Evolutionary conservation across 2,797 vertebrate species (phyloP).

Genomic region (Dendrocincla tyrannina): DNA sequence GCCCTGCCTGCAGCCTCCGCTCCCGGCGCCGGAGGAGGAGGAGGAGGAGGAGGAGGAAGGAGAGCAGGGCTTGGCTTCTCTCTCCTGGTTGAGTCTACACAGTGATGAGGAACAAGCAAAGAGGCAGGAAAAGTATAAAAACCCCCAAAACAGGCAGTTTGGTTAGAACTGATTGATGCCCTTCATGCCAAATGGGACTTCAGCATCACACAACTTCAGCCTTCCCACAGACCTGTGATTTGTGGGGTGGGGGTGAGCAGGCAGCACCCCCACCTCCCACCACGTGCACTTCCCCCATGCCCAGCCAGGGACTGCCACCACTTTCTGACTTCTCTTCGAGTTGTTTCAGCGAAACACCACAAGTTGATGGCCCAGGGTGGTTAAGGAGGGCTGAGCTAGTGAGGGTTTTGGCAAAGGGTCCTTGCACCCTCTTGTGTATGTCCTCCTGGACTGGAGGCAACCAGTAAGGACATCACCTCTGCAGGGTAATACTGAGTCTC

Average conservation of each 20-base stretch:
- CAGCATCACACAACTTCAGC: neutral
- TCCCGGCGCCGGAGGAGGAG: neutral
- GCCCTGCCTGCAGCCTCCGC: neutral
- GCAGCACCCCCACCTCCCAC: neutral
- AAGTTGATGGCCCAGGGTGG: neutral
- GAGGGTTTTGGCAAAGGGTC: neutral
- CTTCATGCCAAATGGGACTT: fast-evolving
- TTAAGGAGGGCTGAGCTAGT: neutral
- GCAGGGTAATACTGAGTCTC: neutral
- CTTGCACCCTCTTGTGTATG: neutral
- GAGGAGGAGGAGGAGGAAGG: neutral
- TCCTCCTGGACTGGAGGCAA: neutral
- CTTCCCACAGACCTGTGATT: fast-evolving
- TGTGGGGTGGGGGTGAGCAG: neutral
- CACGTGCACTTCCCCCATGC: fast-evolving
- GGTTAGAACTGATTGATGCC: neutral
- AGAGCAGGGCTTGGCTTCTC: neutral
- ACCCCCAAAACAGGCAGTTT: neutral
- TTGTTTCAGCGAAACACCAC: fast-evolving
- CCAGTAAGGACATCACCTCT: neutral
- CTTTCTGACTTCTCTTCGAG: neutral
- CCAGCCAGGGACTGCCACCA: neutral
- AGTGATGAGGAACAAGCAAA: neutral
- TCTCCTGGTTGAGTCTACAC: neutral
- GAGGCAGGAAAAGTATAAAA: neutral